Evolutionary conservation across 2,797 vertebrate species (phyloP).

Genomic region (Gymnothorax reevesii): DNA sequence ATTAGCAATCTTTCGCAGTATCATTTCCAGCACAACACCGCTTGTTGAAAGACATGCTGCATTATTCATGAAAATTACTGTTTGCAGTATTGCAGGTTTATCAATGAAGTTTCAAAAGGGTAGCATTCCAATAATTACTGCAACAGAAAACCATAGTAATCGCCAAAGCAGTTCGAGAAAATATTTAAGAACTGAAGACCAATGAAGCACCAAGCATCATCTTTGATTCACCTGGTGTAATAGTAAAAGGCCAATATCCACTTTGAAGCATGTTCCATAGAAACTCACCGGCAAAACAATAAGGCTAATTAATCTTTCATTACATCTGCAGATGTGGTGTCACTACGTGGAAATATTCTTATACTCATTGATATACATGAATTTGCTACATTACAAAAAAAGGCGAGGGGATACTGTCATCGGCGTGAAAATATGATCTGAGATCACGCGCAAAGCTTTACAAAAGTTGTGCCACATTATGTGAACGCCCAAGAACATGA

Average conservation of each 20-base stretch:
- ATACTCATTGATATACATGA: too few species aligned
- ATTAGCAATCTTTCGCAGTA: background rate
- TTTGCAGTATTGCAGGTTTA: background rate
- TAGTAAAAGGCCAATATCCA: too few species aligned
- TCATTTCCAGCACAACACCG: background rate
- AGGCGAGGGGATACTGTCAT: too few species aligned
- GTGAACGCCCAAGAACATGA: background rate
- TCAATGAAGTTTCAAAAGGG: background rate
- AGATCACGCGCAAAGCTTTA: background rate
- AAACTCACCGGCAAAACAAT: background rate
- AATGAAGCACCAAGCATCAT: too few species aligned
- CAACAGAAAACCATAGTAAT: background rate
- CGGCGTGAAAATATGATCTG: background rate
- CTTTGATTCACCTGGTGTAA: too few species aligned
- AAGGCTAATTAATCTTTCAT: too few species aligned
- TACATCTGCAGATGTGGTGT: too few species aligned
- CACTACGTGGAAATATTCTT: too few species aligned
- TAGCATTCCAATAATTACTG: background rate
- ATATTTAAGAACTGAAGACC: too few species aligned
- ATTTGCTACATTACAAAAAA: too few species aligned
- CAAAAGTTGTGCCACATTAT: background rate
- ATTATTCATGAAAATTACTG: background rate
- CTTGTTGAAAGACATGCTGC: background rate
- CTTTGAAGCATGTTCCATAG: background rate
- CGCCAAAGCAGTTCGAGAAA: background rate